phyloP scores from a whole-genome alignment of 2,113 vertebrate species.

The Oenanthe oenanthe region DNA sequence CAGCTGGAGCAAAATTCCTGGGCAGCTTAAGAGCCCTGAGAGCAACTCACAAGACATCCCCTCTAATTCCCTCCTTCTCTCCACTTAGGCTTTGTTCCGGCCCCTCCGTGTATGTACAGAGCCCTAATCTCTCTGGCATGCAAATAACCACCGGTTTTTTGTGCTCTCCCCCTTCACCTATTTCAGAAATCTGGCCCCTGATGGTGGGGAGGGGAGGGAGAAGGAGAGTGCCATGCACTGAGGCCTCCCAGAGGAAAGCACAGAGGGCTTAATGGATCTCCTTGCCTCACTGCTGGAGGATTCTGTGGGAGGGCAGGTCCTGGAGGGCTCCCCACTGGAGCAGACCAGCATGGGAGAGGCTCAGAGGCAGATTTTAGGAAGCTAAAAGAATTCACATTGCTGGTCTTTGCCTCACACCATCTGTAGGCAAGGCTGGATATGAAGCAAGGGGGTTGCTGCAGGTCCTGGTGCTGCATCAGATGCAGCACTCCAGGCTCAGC shows the following conservation, averaged over 20 bases:
- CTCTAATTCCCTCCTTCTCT: conserved; percentile 29
- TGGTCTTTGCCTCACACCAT: not conserved
- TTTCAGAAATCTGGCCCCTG: not conserved
- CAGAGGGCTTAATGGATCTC: not conserved
- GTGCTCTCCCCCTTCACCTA: conserved; percentile 32
- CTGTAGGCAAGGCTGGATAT: not conserved
- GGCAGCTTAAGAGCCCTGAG: conserved; percentile 56
- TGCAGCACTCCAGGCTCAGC: not conserved
- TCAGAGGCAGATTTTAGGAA: not conserved
- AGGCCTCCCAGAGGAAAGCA: not conserved
- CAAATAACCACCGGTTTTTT: not conserved
- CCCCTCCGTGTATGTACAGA: not conserved
- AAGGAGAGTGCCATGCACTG: not conserved
- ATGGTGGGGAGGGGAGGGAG: rapidly evolving
- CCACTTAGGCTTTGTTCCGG: not conserved
- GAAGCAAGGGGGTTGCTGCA: not conserved
- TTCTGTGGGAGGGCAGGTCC: not conserved
- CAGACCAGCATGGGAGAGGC: not conserved
- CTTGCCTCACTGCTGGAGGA: not conserved
- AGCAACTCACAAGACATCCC: not conserved
- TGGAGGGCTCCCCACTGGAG: not conserved
- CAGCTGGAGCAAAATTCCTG: conserved; percentile 57
- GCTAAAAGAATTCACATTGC: rapidly evolving
- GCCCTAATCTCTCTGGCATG: conserved; percentile 64
- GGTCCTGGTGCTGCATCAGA: not conserved